Evolutionary conservation across 2,888 invertebrate genomes (phyloP), one percentile per base, ranked within the genome.

Genomic region (Neria commutata): DNA sequence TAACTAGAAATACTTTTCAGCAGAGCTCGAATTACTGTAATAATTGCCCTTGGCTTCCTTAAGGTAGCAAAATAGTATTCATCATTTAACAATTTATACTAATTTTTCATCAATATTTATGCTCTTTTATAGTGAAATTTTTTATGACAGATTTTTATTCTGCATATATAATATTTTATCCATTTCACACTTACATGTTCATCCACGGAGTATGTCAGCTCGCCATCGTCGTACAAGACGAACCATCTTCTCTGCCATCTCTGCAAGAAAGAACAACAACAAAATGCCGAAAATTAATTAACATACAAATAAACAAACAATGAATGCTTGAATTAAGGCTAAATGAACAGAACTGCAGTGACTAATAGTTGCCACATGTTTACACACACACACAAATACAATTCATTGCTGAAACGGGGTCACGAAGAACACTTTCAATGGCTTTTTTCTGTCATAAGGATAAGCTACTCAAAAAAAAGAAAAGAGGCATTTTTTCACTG

Each of bases 191-290:
- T 94, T 85, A 97, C 97, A 85, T 95, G 95, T 85, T 98, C 97
- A 85, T 98, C 98, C 77, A 98, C 90, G 47, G 96, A 95, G 84
- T 96, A 98, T 53, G 95, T 96, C 64, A 98, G 86, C 82, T 98
- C 97, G 56, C 98, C 98, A 81, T 98, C 97, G 84, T 98, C 97
- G 85, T 95, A 98, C 56, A 98, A 86, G 55, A 96, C 94, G 85
- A 98, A 98, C 93, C 97, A 98, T 79, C 98, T 86, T 79, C 98
- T 86, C 85, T 98, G 98, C 98, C 98, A 98, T 87, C 98, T 89
- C 96, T 98, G 89, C 34, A 91, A 89, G 25, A 23, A 47, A 11
- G 5, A 1, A 47, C 11, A 21, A 3, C 6, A 3, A 67, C 67
- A 52, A n/a, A 1, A 24, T 55, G 53, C 17, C 19, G 51, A n/a